A percentile compares a stretch with the other conserved stretches of the same genome.
Evolutionary conservation across 2,113 vertebrate genomes (phyloP).

Genomic region (Sorex araneus): DNA sequence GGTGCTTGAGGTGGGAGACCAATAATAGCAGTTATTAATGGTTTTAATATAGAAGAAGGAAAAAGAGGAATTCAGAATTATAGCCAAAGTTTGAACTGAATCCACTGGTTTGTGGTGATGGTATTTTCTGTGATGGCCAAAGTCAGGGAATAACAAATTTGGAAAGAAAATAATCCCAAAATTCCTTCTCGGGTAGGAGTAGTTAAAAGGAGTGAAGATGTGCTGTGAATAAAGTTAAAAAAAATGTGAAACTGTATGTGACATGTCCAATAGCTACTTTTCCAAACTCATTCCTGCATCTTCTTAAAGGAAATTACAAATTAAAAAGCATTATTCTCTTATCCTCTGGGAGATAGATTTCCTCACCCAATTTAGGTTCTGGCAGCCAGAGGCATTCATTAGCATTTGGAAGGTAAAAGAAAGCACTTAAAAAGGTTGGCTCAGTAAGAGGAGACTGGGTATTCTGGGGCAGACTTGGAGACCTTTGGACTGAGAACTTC

Average conservation of each 20-base stretch:
- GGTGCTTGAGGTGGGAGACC: background rate
- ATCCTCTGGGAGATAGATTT: background rate
- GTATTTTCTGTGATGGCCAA: background rate
- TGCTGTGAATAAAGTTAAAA: background rate
- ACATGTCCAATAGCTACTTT: background rate
- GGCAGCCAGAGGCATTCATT: background rate
- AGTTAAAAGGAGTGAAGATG: slow-evolving; percentile 18
- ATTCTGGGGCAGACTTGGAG: background rate
- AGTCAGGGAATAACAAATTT: background rate
- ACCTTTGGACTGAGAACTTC: background rate
- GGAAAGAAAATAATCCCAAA: background rate
- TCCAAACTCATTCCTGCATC: background rate
- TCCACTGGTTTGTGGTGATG: background rate
- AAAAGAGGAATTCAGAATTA: slow-evolving; percentile 36
- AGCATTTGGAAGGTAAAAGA: background rate
- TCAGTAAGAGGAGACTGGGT: background rate
- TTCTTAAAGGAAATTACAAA: background rate
- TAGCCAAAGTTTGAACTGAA: slow-evolving; percentile 20
- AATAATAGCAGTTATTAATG: background rate
- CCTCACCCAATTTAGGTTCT: background rate
- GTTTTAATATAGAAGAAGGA: background rate
- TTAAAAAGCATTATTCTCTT: background rate
- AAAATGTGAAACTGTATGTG: background rate
- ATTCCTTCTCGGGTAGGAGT: background rate
- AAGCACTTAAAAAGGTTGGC: background rate